These are phyloP conservation scores for Phaenicophaeus curvirostris DNA, from an alignment of 2,797 vertebrate genomes.

Conservation along the genomic window DNA sequence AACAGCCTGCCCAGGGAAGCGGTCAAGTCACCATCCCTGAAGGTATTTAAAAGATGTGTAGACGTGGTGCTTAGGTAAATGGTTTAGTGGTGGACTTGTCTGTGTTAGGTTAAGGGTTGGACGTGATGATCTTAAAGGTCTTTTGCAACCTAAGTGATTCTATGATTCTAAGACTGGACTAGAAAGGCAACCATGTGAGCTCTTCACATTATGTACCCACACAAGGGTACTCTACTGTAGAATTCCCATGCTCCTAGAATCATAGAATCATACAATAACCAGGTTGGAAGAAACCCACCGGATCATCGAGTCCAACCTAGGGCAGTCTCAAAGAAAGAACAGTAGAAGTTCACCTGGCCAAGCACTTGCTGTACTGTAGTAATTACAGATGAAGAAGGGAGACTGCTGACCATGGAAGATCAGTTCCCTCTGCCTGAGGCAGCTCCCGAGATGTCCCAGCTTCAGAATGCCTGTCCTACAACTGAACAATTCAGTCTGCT, in stretches of 20 bases:
- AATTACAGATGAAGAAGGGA: background rate
- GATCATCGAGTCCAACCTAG: too few relatives aligned
- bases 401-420: background rate
- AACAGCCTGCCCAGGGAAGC: too few relatives aligned
- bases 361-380: background rate
- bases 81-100: too few relatives aligned
- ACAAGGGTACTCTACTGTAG: background rate
- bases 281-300: too few relatives aligned
- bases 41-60: too few relatives aligned
- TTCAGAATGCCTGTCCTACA: background rate
- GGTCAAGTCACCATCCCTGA: too few relatives aligned
- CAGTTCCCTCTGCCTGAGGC: background rate
- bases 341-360: background rate
- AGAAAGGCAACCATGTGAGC: background rate
- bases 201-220: background rate
- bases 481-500: background rate
- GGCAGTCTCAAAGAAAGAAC: background rate
- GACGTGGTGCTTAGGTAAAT: too few relatives aligned
- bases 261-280: too few relatives aligned
- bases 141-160: too few relatives aligned
- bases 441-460: background rate
- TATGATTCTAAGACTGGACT: background rate
- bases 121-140: too few relatives aligned
- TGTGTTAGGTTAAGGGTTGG: too few relatives aligned
- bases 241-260: background rate